Conservation (phyloP, 2,888 invertebrate genomes). For the Agrochola litura region DNA sequence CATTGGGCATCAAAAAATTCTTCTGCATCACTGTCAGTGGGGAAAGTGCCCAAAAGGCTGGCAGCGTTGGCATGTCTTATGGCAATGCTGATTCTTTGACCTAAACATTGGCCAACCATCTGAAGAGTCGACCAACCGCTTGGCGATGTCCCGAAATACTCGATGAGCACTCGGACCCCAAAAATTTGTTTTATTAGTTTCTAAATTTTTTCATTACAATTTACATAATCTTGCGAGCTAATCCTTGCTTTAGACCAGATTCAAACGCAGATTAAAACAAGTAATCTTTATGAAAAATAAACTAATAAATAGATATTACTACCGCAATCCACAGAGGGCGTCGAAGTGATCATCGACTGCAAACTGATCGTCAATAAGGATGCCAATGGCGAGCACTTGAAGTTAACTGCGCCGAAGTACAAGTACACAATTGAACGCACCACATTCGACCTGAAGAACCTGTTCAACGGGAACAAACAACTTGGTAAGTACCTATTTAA, state of each 20-base stretch:
- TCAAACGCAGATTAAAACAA: neutral
- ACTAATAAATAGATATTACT: neutral
- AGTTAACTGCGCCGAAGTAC: slow-evolving; percentile 80
- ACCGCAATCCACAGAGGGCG: slow-evolving; percentile 73
- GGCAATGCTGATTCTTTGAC: no score
- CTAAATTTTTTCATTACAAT: neutral
- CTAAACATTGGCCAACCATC: no score
- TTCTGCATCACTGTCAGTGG: no score
- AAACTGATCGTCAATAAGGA: slow-evolving; percentile 78
- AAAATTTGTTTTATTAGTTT: neutral
- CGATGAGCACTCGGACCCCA: no score
- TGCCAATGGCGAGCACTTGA: slow-evolving; percentile 77
- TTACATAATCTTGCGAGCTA: slow-evolving; percentile 1
- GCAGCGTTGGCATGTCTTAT: no score
- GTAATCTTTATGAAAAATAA: neutral
- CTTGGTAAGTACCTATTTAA: slow-evolving; percentile 77
- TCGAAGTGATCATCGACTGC: slow-evolving; percentile 79
- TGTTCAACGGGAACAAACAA: slow-evolving; percentile 88
- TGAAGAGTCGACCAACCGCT: no score
- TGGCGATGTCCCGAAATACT: no score
- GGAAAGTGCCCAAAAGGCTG: no score
- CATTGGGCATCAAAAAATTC: no score
- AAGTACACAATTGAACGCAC: slow-evolving; percentile 85
- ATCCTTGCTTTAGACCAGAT: neutral
- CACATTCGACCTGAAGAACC: slow-evolving; percentile 83